Percentiles rank a stretch among this genome's conserved stretches.
These are phyloP conservation scores for Salvelinus namaycush DNA, from an alignment of 2,113 vertebrate species.

Conservation along the genomic window DNA sequence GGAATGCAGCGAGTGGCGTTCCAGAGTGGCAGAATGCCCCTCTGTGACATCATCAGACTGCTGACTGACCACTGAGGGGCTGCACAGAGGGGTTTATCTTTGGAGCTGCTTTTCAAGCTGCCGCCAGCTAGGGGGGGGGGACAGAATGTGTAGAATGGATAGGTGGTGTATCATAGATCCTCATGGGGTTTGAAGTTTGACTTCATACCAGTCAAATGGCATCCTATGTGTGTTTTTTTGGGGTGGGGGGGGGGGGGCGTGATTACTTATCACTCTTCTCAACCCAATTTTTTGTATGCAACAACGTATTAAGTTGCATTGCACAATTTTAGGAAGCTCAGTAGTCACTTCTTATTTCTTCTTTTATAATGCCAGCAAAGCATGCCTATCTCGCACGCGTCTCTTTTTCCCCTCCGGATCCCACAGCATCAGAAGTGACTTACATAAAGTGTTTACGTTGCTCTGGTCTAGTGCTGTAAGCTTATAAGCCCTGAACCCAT, in stretches of 20 bases:
- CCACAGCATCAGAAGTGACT: background rate
- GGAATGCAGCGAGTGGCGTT: conserved; percentile 42
- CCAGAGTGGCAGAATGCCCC: conserved; percentile 28
- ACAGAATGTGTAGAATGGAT: conserved; percentile 4
- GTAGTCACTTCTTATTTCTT: background rate
- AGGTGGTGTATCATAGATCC: background rate
- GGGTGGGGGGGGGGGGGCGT: no score
- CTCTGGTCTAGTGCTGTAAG: background rate
- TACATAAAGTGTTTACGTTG: background rate
- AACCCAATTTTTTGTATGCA: no score
- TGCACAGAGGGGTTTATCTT: conserved; percentile 38
- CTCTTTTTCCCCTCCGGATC: background rate
- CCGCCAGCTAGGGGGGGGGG: background rate
- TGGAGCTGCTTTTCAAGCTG: conserved; percentile 21
- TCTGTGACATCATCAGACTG: conserved; percentile 52
- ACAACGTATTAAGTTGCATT: background rate
- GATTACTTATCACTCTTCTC: no score
- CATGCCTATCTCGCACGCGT: background rate
- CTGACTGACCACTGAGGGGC: conserved; percentile 35
- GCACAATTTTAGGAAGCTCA: background rate
- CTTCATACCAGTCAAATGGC: background rate
- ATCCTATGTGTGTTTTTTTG: no score
- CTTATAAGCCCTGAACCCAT: background rate
- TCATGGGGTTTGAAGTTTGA: background rate
- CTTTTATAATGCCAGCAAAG: background rate